A percentile compares a stretch with the other conserved stretches of the same genome.
Conservation (phyloP, 2,797 vertebrate genomes). For the Lemur catta region DNA sequence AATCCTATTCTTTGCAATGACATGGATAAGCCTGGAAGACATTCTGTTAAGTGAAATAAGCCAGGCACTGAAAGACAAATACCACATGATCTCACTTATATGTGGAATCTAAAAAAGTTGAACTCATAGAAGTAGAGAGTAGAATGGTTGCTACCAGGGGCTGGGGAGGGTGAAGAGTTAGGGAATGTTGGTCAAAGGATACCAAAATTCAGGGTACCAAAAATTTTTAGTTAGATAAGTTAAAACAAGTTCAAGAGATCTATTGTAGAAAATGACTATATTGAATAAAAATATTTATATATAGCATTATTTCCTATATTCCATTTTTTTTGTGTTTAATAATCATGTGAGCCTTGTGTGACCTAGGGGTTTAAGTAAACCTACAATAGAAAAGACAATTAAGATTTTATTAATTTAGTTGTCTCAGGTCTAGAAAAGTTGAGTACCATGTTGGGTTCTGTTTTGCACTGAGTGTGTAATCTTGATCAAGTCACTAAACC, state of each 20-base stretch:
- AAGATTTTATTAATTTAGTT: neutral
- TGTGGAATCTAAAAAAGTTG: neutral
- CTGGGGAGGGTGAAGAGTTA: neutral
- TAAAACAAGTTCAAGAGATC: neutral
- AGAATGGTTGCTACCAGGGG: neutral
- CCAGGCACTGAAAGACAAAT: neutral
- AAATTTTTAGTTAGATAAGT: neutral
- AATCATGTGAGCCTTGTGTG: neutral
- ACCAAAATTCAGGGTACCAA: neutral
- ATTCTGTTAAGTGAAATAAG: neutral
- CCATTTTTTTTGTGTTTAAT: neutral
- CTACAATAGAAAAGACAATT: neutral
- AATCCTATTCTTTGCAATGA: neutral
- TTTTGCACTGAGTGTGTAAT: neutral
- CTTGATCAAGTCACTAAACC: slow-evolving; percentile 6
- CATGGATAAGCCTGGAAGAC: neutral
- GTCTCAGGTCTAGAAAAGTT: neutral
- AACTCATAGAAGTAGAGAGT: neutral
- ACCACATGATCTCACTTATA: neutral
- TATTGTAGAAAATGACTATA: neutral
- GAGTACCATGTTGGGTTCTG: neutral
- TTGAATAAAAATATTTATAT: neutral
- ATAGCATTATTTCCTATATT: neutral
- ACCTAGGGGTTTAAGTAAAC: neutral
- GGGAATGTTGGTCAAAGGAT: neutral